Percentiles rank a stretch among this genome's conserved stretches.
These are phyloP conservation scores for Boloria euphrosyne DNA, from an alignment of 2,888 invertebrate genomes.

Conservation along the genomic window DNA sequence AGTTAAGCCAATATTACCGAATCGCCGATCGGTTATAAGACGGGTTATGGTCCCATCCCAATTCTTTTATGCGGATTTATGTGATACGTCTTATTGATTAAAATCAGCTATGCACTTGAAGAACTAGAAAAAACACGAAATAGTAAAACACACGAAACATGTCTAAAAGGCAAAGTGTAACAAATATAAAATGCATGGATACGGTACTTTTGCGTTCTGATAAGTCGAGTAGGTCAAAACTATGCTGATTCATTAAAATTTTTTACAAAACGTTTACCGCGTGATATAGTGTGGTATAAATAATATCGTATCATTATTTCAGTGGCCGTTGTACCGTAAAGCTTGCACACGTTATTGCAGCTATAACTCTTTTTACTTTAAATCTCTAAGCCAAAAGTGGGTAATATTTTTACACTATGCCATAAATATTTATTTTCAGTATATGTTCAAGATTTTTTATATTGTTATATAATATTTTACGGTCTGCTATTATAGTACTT, in stretches of 20 bases:
- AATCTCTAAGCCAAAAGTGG: conserved; percentile 24
- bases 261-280: conserved; percentile 21
- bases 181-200: no score
- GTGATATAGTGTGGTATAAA: conserved; percentile 31
- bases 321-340: conserved; percentile 25
- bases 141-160: no score
- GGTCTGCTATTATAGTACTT: no score
- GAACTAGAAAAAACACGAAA: not conserved
- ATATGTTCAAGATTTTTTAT: not conserved
- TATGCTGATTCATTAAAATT: not conserved
- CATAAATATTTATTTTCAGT: conserved; percentile 21
- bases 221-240: no score
- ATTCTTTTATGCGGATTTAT: conserved; percentile 37
- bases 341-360: conserved; percentile 28
- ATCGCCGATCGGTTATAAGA: conserved; percentile 40
- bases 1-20: conserved; percentile 45
- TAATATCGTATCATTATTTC: conserved; percentile 35
- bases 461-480: no score
- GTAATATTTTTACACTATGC: conserved; percentile 22
- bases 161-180: no score
- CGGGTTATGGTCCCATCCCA: conserved; percentile 36
- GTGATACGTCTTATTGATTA: conserved; percentile 33
- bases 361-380: conserved; percentile 31
- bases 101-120: conserved; percentile 7
- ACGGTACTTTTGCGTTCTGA: no score